Base-by-base conservation (phyloP, 2,888 invertebrate genomes). In the Ennomos fuscantarius region DNA sequence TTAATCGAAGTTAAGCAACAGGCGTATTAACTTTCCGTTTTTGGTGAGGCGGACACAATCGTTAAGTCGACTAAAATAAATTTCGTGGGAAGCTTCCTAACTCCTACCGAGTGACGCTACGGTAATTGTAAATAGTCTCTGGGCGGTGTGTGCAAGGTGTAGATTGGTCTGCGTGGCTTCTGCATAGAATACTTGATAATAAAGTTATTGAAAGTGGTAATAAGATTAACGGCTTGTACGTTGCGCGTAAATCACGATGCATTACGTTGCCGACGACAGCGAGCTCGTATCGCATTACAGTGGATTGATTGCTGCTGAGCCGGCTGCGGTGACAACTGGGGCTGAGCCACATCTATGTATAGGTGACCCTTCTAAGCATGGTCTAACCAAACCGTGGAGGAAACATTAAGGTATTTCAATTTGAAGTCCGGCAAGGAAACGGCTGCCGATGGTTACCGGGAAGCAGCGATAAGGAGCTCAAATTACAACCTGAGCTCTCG, bases 161-260 rank as follows among this genome's bases (percentile, higher is more conserved):
- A 86, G 76, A 84, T 82, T 89, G 67, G 83, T 75, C 62, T 79
- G 84, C 72, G 66, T 67, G 67, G 72, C 68, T 69, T 73, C 70
- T 65, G 72, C 74, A 73, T 78, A 69, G 71, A 73, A 80, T 75
- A 77, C 74, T 78, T 78, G 81, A 84, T 91, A 86, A 90, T 90
- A 86, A 89, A 89, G 89, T 91, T 91, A 91, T 91, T 88, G 89
- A 88, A 89, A 89, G 89, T 89, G 89, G 87, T 90, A 90, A 90
- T 90, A 91, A 91, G 91, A 91, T 91, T 88, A 91, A 91, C 87
- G 84, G 82, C 84, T 81, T 77, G 84, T 84, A 85, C 82, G 82
- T 78, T 68, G 84, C 78, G 76, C 87, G 86, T 91, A 91, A 91
- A 91, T 91, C 90, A 90, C 90, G 85, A 82, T 85, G 89, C 86